Base-by-base conservation (phyloP, 2,113 vertebrate species). In the Grantiella picta region DNA sequence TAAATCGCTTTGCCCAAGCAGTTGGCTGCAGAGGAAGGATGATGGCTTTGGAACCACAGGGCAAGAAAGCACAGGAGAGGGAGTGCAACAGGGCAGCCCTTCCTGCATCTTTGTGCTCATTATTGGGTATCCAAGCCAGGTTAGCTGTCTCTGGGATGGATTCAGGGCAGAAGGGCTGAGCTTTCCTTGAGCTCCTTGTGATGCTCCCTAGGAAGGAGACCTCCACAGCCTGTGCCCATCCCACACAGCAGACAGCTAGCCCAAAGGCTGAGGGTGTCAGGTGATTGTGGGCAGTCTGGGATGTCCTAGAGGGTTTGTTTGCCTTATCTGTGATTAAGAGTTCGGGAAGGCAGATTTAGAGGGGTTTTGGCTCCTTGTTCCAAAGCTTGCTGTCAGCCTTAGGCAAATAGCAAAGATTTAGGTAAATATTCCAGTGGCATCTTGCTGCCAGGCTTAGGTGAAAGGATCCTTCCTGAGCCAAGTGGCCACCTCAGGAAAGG, bases 371-470 rank as follows among this genome's bases (percentile, higher is more conserved):
- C 29, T 90, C 40, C 27, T 66, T 38, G 21, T 53, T 33, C 19
- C 33, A 83, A 69, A 88, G 36, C 36, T 22, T 52, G 7, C 63
- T 42, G 23, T 73, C 29, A 64, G 27, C 49, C 64, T 70, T 38
- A 52, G 45, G 33, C 23, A 94, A 52, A 47, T 10, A 27, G 63
- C 31, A 44, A 24, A 86, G 23, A 23, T 77, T 54, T 73, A 19
- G 36, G 12, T n/a, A 19, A 29, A 25, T 66, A 25, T 2, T 36
- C 6, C 0, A 0, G 12, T 13, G 49, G n/a, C 22, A 50, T 47
- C 21, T 63, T 71, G 60, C 45, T 81, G 59, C 54, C 25, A 60
- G 44, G 40, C 35, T 28, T 16, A 22, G 60, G 35, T 54, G 13
- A 9, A 21, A 52, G 57, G 52, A 33, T 70, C 38, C 38, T 66